These are phyloP conservation scores for Aphidius gifuensis DNA, from an alignment of 1,140 invertebrate genomes.

Conservation along the genomic window DNA sequence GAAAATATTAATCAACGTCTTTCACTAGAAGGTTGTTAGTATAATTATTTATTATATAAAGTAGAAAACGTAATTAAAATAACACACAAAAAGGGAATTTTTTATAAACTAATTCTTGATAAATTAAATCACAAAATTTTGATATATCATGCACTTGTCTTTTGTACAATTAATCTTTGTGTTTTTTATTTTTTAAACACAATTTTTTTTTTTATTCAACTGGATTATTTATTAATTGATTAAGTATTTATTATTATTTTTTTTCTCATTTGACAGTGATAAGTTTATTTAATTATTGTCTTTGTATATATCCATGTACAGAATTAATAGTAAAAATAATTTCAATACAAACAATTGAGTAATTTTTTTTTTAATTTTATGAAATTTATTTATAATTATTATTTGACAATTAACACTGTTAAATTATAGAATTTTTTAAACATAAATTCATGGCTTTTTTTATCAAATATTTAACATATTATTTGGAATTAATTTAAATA, in stretches of 20 bases:
- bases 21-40: constrained; percentile 45
- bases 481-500: neutral
- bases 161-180: neutral
- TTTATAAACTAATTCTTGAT: neutral
- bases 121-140: neutral
- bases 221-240: neutral
- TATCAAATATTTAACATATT: neutral
- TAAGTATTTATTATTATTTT: neutral
- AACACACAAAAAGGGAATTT: neutral
- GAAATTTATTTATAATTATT: too few relatives aligned
- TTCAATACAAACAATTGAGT: constrained; percentile 14
- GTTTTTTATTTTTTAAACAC: neutral
- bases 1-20: constrained; percentile 63
- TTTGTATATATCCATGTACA: constrained; percentile 26
- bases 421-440: neutral
- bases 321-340: constrained; percentile 2
- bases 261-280: neutral
- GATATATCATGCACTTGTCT: neutral
- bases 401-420: too few relatives aligned
- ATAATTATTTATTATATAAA: neutral
- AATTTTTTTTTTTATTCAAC: constrained; percentile 3
- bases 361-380: neutral
- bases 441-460: neutral
- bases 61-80: neutral
- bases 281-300: neutral